Evolutionary conservation across 2,113 vertebrate genomes (phyloP).

Genomic region (Tetrao urogallus): DNA sequence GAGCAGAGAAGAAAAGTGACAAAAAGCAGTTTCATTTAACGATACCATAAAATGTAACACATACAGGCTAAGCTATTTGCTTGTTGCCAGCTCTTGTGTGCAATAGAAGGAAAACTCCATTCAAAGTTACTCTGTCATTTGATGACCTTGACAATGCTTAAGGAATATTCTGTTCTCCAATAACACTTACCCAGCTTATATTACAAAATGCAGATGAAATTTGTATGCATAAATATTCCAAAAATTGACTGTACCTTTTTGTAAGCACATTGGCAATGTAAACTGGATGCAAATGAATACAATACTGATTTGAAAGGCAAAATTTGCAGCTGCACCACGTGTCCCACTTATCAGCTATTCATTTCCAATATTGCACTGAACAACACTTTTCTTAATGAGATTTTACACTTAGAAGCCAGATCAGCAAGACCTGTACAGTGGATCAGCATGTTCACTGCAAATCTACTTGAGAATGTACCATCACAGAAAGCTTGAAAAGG

Average conservation of each 20-base stretch:
- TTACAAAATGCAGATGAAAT: background rate
- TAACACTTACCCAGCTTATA: background rate
- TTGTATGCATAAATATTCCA: constrained; percentile 16
- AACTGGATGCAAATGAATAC: constrained; percentile 30
- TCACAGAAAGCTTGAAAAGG: background rate
- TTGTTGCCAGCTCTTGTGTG: background rate
- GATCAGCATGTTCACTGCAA: background rate
- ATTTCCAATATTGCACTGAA: background rate
- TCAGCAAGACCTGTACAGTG: constrained; percentile 9
- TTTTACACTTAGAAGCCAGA: background rate
- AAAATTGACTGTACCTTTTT: background rate
- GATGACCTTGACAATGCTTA: constrained; percentile 7
- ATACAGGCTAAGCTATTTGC: background rate
- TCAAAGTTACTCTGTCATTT: background rate
- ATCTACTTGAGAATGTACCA: background rate
- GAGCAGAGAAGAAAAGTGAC: background rate
- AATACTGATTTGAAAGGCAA: constrained; percentile 19
- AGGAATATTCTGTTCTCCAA: background rate
- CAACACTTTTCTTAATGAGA: constrained; percentile 8
- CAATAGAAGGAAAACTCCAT: background rate
- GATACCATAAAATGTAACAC: background rate
- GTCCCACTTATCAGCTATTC: constrained; percentile 14
- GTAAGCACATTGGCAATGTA: background rate
- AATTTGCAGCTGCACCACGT: constrained; percentile 8
- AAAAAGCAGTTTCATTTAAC: background rate